phyloP scores from a whole-genome alignment of 2,888 invertebrate species.

The Lycocerus yunnanus region DNA sequence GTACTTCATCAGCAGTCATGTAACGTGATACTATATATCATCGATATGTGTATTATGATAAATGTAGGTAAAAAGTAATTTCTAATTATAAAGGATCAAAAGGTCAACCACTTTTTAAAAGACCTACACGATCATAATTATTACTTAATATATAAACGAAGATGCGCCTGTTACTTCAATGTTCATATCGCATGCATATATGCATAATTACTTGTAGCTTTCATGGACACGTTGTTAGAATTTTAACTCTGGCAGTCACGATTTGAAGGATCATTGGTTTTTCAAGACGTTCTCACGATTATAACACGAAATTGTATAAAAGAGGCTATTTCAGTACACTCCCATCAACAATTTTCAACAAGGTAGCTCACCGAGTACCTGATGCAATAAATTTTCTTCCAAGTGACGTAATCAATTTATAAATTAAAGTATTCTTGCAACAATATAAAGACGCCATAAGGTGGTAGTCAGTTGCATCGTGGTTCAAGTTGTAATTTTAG shows the following conservation, averaged over 20 bases:
- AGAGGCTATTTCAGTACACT: not conserved
- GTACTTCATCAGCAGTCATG: not conserved
- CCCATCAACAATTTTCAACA: not conserved
- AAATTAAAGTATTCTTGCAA: not conserved
- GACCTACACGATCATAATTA: slow-evolving; percentile 23
- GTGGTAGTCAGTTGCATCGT: not conserved
- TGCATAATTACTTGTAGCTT: slow-evolving; percentile 21
- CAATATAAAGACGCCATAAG: slow-evolving; percentile 16
- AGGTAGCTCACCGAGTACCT: not conserved
- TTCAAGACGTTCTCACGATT: slow-evolving; percentile 15
- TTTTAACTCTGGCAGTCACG: slow-evolving; percentile 22
- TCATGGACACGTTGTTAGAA: slow-evolving; percentile 13
- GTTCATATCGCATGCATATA: slow-evolving; percentile 15
- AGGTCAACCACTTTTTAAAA: slow-evolving; percentile 22
- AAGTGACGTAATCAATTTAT: not conserved
- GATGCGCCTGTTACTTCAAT: slow-evolving; percentile 3
- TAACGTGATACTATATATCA: not conserved
- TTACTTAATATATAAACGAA: slow-evolving; percentile 20
- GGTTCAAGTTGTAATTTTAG: slow-evolving; percentile 11
- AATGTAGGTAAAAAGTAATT: not conserved
- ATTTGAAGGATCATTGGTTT: slow-evolving; percentile 7
- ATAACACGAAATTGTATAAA: not conserved
- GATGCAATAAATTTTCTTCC: not conserved
- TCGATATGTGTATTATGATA: no score
- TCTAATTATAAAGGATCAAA: slow-evolving; percentile 10